Evolutionary conservation across 92 coral and sea anemone genomes (phyloP).

Genomic region (Umimayanthus chanpuru): DNA sequence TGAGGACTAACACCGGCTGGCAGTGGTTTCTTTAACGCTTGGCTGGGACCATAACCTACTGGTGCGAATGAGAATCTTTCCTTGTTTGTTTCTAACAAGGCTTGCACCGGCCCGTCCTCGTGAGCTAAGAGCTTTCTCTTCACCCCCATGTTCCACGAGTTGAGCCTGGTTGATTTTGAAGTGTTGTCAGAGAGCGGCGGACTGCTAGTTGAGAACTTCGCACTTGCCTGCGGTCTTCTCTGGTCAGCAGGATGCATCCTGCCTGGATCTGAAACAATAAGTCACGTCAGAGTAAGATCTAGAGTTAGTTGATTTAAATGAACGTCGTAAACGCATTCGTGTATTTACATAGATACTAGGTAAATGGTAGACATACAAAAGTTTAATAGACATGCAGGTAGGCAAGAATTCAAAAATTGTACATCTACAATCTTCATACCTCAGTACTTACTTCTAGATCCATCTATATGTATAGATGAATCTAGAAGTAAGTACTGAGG

Average conservation of each 20-base stretch:
- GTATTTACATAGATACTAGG: neutral
- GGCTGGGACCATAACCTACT: neutral
- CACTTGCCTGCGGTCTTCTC: neutral
- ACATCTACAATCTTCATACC: neutral
- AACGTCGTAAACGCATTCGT: neutral
- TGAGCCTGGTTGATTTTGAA: no score
- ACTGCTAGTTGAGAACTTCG: neutral
- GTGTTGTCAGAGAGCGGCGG: neutral
- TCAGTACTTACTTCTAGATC: neutral
- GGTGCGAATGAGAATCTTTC: neutral
- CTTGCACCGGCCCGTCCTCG: neutral
- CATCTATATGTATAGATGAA: no score
- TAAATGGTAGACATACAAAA: no score
- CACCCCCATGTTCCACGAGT: neutral
- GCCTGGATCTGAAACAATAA: conserved; percentile 21
- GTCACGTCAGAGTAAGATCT: neutral
- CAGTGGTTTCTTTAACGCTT: neutral
- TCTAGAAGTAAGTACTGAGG: neutral
- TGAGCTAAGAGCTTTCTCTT: conserved; percentile 8
- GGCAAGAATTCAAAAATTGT: no score
- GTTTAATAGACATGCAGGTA: no score
- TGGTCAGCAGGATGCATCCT: neutral
- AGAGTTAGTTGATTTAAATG: neutral
- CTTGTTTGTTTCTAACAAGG: neutral
- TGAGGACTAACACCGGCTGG: neutral